A percentile compares a stretch with the other conserved stretches of the same genome.
These are phyloP conservation scores for Leptopilina syphax DNA, from an alignment of 2,888 invertebrate genomes.

Conservation along the genomic window DNA sequence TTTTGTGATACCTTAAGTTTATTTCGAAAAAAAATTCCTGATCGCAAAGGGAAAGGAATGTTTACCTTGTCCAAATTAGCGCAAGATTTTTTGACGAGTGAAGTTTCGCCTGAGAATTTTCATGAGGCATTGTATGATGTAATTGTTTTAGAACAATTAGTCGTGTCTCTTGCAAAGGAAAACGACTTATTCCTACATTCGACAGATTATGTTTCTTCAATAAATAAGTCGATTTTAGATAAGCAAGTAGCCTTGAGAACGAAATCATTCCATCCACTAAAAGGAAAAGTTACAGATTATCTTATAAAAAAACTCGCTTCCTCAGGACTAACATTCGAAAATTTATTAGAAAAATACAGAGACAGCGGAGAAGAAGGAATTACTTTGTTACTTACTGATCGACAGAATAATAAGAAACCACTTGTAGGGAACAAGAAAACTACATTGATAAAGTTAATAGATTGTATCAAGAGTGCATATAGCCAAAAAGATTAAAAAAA, in stretches of 20 bases:
- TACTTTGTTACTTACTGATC: slow-evolving; percentile 11
- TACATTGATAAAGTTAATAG: slow-evolving; percentile 1
- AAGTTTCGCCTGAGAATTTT: background rate
- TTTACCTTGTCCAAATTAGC: slow-evolving; percentile 46
- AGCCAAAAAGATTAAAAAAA: background rate
- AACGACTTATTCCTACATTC: background rate
- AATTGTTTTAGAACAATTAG: background rate
- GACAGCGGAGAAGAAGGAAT: background rate
- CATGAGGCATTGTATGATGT: slow-evolving; percentile 27
- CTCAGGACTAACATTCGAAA: slow-evolving; percentile 8
- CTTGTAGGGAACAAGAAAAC: background rate
- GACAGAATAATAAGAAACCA: background rate
- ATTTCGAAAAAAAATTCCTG: slow-evolving; percentile 41
- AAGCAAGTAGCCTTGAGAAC: background rate
- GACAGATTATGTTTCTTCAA: background rate
- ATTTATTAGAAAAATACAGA: background rate
- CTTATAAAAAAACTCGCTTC: slow-evolving; percentile 27
- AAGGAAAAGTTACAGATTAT: slow-evolving; percentile 4
- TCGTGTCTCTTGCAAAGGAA: background rate
- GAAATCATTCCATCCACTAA: slow-evolving; percentile 8
- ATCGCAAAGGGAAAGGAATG: slow-evolving; percentile 44
- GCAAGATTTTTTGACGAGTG: slow-evolving; percentile 36
- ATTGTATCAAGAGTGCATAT: background rate
- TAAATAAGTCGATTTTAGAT: background rate
- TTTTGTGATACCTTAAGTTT: slow-evolving; percentile 43